Evolutionary conservation across 1,140 invertebrate species (phyloP), one percentile per base, ranked within the genome.

Genomic region (Notospermus geniculatus): DNA sequence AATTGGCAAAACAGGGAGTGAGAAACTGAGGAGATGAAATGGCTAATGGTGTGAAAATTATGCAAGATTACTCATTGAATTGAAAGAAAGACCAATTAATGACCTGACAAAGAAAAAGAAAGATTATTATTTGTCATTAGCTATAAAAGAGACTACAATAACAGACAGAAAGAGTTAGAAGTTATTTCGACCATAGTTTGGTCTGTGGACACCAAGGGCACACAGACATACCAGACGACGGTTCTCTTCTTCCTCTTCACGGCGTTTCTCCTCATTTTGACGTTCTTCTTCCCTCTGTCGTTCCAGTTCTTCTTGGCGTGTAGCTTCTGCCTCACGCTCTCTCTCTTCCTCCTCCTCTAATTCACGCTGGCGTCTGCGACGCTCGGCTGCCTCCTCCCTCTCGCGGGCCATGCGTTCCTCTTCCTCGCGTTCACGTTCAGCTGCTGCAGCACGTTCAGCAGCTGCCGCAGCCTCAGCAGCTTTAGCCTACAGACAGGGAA

Each of bases 351-450:
- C 28, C 29, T 39, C 28, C 4, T 39, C 28, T 19, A 22, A 5
- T 22, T 56, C 54, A 27, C 19, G n/a, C n/a, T 56, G n/a, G 22
- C 32, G 28, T 29, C 54, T 29, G 9, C 54, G 22, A 22, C 54
- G 22, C 22, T 56, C 28, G 28, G 27, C 28, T 5, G 27, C 54
- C n/a, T 56, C 28, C 29, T 30, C 29, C 29, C 23, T 4, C n/a
- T 52, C 50, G 5, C 50, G 50, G 32, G 32, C 32, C 32, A 19
- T 39, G 19, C 28, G 54, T 7, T n/a, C 54, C 54, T 29, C 54
- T n/a, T 39, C 54, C 27, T 29, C 54, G 11, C 52, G 11, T 19
- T 28, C 52, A n/a, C 54, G 17, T 55, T 55, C 54, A 55, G 54
- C 54, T 27, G 23, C 23, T 55, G 23, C 29, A 5, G 4, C 7